Evolutionary conservation across 1,140 invertebrate genomes (phyloP).

Genomic region (Aphidius ervi): DNA sequence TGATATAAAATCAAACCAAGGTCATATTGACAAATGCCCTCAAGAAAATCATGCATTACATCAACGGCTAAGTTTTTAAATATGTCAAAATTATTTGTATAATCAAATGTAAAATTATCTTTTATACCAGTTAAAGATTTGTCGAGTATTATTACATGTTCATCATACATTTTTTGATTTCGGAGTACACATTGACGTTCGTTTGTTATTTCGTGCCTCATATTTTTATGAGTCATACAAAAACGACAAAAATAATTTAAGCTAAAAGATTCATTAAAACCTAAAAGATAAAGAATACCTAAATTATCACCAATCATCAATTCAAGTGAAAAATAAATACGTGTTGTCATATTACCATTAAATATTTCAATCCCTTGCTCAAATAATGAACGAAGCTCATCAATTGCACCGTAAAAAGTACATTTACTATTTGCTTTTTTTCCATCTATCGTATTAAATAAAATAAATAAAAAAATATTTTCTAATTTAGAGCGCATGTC

Average conservation of each 20-base stretch:
- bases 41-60: too few relatives aligned
- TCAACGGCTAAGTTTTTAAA: too few relatives aligned
- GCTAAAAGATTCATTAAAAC: slow-evolving; percentile 33
- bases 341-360: slow-evolving; percentile 7
- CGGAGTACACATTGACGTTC: slow-evolving; percentile 28
- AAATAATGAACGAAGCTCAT: slow-evolving; percentile 30
- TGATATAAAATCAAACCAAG: too few relatives aligned
- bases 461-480: slow-evolving; percentile 15
- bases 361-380: slow-evolving; percentile 26
- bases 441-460: slow-evolving; percentile 26
- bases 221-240: slow-evolving; percentile 28
- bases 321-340: too few relatives aligned
- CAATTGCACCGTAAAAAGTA: slow-evolving; percentile 26
- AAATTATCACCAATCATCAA: slow-evolving; percentile 38
- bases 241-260: slow-evolving; percentile 32
- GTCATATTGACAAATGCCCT: too few relatives aligned
- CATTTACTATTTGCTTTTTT: slow-evolving; percentile 26
- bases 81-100: too few relatives aligned
- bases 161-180: slow-evolving; percentile 19
- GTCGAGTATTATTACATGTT: slow-evolving; percentile 3
- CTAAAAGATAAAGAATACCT: slow-evolving; percentile 33
- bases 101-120: too few relatives aligned
- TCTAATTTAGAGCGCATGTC: slow-evolving; percentile 7
- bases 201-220: slow-evolving; percentile 19
- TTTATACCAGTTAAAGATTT: too few relatives aligned